phyloP scores from a whole-genome alignment of 1,140 invertebrate species.

The Cyphomyrmex costatus region DNA sequence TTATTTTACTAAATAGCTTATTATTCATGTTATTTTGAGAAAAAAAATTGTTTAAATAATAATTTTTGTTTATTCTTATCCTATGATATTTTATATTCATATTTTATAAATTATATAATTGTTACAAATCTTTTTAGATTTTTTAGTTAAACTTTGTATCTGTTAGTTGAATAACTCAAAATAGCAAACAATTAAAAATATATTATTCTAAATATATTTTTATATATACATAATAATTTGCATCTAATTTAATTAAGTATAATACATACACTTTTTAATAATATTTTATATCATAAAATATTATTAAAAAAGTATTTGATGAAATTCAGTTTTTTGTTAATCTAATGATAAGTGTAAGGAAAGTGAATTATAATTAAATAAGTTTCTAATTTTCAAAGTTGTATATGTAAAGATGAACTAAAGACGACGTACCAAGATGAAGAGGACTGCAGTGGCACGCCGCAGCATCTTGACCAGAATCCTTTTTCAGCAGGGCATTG shows the following conservation, averaged over 20 bases:
- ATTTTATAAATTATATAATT: conserved; percentile 5
- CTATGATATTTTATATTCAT: not conserved
- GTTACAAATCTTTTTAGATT: not conserved
- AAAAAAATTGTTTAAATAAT: not conserved
- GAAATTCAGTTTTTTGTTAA: not conserved
- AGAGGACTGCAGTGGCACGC: conserved; percentile 57
- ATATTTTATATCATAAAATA: not conserved
- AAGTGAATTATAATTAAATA: not conserved
- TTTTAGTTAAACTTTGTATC: not conserved
- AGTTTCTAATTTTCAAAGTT: not conserved
- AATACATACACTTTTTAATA: not conserved
- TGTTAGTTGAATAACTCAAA: not conserved
- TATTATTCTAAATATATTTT: not conserved
- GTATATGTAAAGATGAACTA: not conserved
- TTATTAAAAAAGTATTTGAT: not conserved
- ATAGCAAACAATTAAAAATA: not conserved
- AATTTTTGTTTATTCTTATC: too few relatives aligned
- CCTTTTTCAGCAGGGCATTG: conserved; percentile 64
- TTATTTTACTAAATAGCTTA: not conserved
- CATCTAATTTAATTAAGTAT: not conserved
- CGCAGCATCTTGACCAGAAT: conserved; percentile 64
- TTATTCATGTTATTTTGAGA: not conserved
- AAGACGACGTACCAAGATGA: conserved; percentile 70
- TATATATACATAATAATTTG: not conserved
- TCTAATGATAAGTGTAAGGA: not conserved